These are phyloP conservation scores for Gallinago solitaria DNA, from an alignment of 2,797 vertebrate species.

Conservation along the genomic window DNA sequence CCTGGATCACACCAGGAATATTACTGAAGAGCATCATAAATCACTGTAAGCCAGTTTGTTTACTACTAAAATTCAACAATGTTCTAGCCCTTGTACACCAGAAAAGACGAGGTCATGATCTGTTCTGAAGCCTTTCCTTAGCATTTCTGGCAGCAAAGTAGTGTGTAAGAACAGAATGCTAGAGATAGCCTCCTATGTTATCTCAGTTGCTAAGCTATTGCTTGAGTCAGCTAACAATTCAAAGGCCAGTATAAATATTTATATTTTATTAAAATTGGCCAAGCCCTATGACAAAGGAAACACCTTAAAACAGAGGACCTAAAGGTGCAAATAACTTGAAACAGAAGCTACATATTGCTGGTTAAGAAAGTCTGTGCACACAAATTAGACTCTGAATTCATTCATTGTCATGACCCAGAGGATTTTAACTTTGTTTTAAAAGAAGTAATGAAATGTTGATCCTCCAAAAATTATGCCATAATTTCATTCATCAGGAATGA, in stretches of 20 bases:
- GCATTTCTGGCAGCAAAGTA: not conserved
- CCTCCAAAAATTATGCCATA: not conserved
- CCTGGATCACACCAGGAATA: not conserved
- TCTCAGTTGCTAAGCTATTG: slow-evolving; percentile 13
- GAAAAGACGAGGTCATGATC: not conserved
- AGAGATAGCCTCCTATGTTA: not conserved
- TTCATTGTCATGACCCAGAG: not conserved
- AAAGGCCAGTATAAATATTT: slow-evolving; percentile 18
- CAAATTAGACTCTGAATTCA: not conserved
- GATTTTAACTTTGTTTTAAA: not conserved
- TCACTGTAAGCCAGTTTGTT: not conserved
- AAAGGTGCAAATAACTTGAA: not conserved
- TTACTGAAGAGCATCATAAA: not conserved
- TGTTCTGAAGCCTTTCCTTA: not conserved
- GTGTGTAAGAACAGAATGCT: not conserved
- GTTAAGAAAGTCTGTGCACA: not conserved
- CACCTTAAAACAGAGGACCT: not conserved
- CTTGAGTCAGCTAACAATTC: not conserved
- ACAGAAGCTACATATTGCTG: not conserved
- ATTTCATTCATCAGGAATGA: not conserved
- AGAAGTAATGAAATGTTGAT: not conserved
- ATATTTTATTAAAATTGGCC: not conserved
- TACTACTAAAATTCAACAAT: not conserved
- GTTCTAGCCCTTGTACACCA: not conserved
- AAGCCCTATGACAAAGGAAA: not conserved